Evolutionary conservation across 2,797 vertebrate genomes (phyloP).

Genomic region (Tokudaia tokunoshimensis): DNA sequence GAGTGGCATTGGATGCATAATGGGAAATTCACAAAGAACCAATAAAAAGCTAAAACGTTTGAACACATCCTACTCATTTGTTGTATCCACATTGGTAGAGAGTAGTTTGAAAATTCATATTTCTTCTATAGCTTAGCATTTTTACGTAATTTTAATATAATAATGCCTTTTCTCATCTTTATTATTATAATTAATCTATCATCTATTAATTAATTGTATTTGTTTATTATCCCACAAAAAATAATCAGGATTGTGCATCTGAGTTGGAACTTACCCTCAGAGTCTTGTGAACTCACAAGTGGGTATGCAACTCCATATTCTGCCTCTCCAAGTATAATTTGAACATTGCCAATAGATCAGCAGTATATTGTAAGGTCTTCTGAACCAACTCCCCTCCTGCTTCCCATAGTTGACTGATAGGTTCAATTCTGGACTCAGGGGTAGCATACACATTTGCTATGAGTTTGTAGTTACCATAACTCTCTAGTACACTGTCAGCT

Average conservation of each 20-base stretch:
- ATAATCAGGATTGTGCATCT: background rate
- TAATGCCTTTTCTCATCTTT: background rate
- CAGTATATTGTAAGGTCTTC: background rate
- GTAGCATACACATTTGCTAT: background rate
- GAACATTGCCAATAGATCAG: background rate
- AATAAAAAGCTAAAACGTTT: background rate
- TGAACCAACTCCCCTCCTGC: accelerated
- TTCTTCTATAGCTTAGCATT: background rate
- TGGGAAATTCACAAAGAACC: background rate
- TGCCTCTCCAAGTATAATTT: background rate
- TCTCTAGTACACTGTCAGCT: background rate
- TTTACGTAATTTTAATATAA: background rate
- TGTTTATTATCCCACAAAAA: background rate
- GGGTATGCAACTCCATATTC: background rate
- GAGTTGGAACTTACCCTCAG: background rate
- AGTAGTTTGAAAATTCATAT: background rate
- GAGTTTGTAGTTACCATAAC: background rate
- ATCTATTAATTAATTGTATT: background rate
- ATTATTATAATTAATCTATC: background rate
- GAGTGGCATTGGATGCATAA: background rate
- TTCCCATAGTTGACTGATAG: background rate
- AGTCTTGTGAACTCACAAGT: background rate
- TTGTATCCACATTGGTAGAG: background rate
- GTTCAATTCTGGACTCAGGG: background rate
- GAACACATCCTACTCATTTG: background rate